Evolutionary conservation across 2,113 vertebrate species (phyloP).

Genomic region (Spheniscus mendiculus): DNA sequence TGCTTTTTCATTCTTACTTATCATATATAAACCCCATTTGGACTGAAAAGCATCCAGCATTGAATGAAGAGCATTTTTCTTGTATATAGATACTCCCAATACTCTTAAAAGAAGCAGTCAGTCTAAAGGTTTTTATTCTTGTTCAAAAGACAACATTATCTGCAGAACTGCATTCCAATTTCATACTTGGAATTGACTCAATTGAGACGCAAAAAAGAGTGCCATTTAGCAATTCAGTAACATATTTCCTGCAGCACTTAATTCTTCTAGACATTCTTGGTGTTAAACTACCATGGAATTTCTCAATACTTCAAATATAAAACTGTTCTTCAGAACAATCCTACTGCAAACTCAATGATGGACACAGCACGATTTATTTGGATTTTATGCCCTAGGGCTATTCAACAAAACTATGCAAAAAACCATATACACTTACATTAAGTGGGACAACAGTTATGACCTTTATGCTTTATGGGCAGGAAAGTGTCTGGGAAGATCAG

Average conservation of each 20-base stretch:
- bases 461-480: not conserved
- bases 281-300: not conserved
- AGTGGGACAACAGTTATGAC: not conserved
- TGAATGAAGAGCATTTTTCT: not conserved
- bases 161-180: not conserved
- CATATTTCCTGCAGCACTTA: not conserved
- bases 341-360: not conserved
- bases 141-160: not conserved
- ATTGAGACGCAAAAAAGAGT: not conserved
- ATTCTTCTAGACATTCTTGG: not conserved
- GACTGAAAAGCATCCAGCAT: not conserved
- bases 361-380: not conserved
- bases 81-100: not conserved
- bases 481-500: not conserved
- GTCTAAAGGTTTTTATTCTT: not conserved
- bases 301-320: not conserved
- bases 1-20: not conserved
- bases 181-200: not conserved
- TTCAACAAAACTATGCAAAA: not conserved
- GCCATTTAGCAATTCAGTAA: not conserved
- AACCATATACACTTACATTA: not conserved
- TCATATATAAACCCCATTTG: not conserved
- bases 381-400: not conserved
- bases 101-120: not conserved
- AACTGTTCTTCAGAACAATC: not conserved